A percentile compares a stretch with the other conserved stretches of the same genome.
Conservation (phyloP, 2,797 vertebrate genomes). For the Xenops minutus region DNA sequence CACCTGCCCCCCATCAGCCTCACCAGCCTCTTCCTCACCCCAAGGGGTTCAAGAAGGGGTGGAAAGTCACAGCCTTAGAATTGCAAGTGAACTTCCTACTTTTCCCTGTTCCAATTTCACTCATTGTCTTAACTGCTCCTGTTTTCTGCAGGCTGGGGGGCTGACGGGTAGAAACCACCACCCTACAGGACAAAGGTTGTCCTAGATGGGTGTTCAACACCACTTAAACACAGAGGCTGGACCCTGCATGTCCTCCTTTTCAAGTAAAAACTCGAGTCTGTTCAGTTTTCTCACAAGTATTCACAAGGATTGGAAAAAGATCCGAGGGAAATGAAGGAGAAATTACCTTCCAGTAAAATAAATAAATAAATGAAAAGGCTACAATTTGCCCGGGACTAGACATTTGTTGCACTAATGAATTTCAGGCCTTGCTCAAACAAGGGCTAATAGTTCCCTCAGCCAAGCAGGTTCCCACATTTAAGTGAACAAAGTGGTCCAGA, state of each 20-base stretch:
- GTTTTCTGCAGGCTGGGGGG: not conserved
- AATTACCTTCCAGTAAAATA: not conserved
- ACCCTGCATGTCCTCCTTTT: not conserved
- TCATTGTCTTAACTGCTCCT: not conserved
- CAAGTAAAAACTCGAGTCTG: not conserved
- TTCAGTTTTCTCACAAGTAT: not conserved
- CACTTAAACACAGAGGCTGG: not conserved
- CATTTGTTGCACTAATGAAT: not conserved
- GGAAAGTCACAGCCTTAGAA: rapidly evolving
- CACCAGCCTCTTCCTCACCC: not conserved
- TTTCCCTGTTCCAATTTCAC: rapidly evolving
- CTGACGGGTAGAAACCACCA: not conserved
- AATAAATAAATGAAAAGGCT: not conserved
- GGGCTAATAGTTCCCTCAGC: not conserved
- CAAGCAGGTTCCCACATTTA: not conserved
- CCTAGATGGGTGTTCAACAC: not conserved
- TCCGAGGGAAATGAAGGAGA: not conserved
- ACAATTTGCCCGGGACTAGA: not conserved
- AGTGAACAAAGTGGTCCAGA: not conserved
- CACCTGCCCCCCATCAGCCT: not conserved
- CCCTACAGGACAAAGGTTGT: not conserved
- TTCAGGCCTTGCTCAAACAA: not conserved
- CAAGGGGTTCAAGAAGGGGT: not conserved
- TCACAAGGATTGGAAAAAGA: rapidly evolving
- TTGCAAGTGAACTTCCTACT: rapidly evolving